These are phyloP conservation scores for Drosophila biarmipes DNA, from an alignment of 1,140 invertebrate genomes.

Conservation along the genomic window DNA sequence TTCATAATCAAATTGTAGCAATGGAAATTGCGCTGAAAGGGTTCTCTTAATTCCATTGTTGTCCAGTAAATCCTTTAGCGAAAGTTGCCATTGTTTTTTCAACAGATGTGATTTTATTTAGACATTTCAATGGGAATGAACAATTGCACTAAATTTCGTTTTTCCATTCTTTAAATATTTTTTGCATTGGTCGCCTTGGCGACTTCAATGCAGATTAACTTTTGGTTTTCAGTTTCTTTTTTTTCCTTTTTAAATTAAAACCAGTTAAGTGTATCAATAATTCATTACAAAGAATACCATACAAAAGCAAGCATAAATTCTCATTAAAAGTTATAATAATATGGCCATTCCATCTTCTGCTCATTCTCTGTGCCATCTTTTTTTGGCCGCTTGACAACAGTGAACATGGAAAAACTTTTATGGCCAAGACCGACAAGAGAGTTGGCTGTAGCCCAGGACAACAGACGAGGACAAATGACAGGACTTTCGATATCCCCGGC, in stretches of 20 bases:
- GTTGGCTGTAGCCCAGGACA: conserved; percentile 31
- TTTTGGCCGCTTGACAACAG: conserved; percentile 62
- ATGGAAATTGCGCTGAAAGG: conserved; percentile 30
- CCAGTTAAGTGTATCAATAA: conserved; percentile 39
- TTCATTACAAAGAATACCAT: conserved; percentile 36
- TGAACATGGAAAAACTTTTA: conserved; percentile 65
- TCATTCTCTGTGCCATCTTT: conserved; percentile 14
- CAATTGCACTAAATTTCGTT: too few relatives aligned
- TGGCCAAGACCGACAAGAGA: conserved; percentile 14
- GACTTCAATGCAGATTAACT: neutral
- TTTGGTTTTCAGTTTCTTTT: neutral
- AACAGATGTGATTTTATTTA: neutral
- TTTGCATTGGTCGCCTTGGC: too few relatives aligned
- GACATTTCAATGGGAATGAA: neutral
- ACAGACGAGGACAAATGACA: conserved; percentile 65
- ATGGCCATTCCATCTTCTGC: conserved; percentile 5
- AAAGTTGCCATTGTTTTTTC: neutral
- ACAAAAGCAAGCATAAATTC: conserved; percentile 70
- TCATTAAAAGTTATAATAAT: conserved; percentile 70
- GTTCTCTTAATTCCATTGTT: conserved; percentile 17
- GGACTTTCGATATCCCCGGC: conserved; percentile 49
- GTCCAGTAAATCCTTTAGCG: neutral
- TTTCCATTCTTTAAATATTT: too few relatives aligned
- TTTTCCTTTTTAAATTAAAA: conserved; percentile 3
- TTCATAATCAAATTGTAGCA: conserved; percentile 32